A percentile compares a stretch with the other conserved stretches of the same genome.
These are phyloP conservation scores for Mesorhabditis belari DNA, from an alignment of 2,888 invertebrate species.

Conservation along the genomic window DNA sequence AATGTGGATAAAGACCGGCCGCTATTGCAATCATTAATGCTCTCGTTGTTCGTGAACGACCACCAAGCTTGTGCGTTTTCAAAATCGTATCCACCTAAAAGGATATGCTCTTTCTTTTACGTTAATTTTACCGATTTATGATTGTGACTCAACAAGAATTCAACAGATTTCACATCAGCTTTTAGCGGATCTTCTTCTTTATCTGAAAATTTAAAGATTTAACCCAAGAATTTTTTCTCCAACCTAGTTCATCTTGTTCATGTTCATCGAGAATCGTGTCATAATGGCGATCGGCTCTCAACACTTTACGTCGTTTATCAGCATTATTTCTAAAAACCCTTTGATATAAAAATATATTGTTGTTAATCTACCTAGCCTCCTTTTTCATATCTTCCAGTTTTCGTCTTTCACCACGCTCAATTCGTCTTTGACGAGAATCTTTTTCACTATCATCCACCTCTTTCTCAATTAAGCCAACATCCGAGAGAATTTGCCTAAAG, in stretches of 20 bases:
- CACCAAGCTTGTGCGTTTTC: constrained; percentile 16
- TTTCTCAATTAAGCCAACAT: constrained; percentile 43
- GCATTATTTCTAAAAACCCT: constrained; percentile 16
- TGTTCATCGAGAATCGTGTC: constrained; percentile 35
- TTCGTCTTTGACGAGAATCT: constrained; percentile 47
- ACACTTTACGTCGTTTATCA: constrained; percentile 61
- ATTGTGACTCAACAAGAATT: constrained; percentile 32
- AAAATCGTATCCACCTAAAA: constrained; percentile 9
- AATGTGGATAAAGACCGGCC: constrained; percentile 88
- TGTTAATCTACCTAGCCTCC: constrained; percentile 62
- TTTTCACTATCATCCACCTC: constrained; percentile 21
- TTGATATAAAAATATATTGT: neutral
- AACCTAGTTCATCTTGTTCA: constrained; percentile 27
- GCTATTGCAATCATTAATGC: constrained; percentile 65
- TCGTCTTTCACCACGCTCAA: constrained; percentile 80
- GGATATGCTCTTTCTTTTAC: neutral
- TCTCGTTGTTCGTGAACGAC: constrained; percentile 4
- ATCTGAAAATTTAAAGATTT: constrained; percentile 7
- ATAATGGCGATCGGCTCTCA: constrained; percentile 56
- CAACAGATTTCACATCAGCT: constrained; percentile 35
- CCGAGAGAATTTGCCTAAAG: constrained; percentile 41
- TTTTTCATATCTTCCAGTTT: constrained; percentile 74
- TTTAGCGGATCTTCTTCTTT: constrained; percentile 26
- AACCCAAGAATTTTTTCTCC: neutral
- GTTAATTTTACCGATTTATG: constrained; percentile 3